Base-by-base conservation (phyloP, 2,797 vertebrate genomes). In the Crenichthys baileyi region DNA sequence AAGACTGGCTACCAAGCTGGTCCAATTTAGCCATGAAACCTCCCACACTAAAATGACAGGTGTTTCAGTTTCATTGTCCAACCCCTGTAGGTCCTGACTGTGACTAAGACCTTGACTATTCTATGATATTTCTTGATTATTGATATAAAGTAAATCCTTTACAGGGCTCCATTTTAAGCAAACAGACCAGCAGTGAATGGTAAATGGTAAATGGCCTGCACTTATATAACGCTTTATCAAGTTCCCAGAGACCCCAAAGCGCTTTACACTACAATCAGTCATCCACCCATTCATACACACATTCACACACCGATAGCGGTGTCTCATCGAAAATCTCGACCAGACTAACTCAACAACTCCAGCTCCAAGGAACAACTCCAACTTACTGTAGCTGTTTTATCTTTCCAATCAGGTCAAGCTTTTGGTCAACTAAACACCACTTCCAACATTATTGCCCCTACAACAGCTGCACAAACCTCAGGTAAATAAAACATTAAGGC, bases 381-480 rank as follows among this genome's bases (percentile, higher is more conserved):
- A 36, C 7, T 74, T 76, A 6, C 60, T 16, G 53, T 29, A 9
- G 20, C 24, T 9, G 1, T 18, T 18, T 36, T 60, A 31, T 83
- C 75, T 79, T 4, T 81, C 13, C 29, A 24, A 51, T 82, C 72
- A 92, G 90, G 78, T 77, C 81, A 81, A 36, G 60, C 56, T 26
- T 82, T 80, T 56, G 84, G 76, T 51, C 39, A 68, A 44, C 36
- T 72, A 0, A 80, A 39, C 9, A 8, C 77, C 24, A 6, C 71
- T n/a, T 16, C 79, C 3, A 4, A 1, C 63, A 4, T 26, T 22
- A 3, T 55, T 4, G 20, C 2, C 31, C 4, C 83, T 31, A 26
- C 81, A 50, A 51, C 73, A 53, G 46, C 70, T 48, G 20, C 41
- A 50, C 73, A 60, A 9, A 72, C 76, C 18, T 70, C 73, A 82